Evolutionary conservation across 2,113 vertebrate genomes (phyloP), one percentile per base, ranked within the genome.

Genomic region (Burhinus oedicnemus): DNA sequence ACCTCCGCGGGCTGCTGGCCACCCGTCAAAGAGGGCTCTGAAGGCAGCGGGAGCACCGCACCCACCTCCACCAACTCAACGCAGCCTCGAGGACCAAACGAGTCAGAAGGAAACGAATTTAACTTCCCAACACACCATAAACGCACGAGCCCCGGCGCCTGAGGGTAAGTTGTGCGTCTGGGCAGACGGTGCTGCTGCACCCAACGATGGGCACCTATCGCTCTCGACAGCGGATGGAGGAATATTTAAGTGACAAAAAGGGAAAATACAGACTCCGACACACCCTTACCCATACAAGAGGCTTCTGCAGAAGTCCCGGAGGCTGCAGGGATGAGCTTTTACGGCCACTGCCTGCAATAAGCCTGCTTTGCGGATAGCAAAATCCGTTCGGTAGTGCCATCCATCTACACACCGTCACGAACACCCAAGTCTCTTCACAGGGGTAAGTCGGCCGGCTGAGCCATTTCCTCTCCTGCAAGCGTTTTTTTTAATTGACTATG

Each of bases 1-100:
- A 47, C 14, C 44, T 54, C 45, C 1, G 0, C 0, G 11, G 45
- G 75, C 45, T 69, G 78, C 44, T 0, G 1, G 64, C 5, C 25
- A 23, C 32, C 0, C 1, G 22, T 3, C 21, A 40, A 29, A 47
- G 23, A 10, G 38, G 6, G 49, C 69, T 82, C 40, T 1, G 23
- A 36, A 51, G 2, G 6, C 13, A 65, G 88, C 82, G 12, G 72
- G 36, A 82, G 45, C 60, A 15, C 71, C 3, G 1, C 8, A 52
- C 32, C 71, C 64, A 32, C 42, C 87, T 36, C 54, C 27, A 6
- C 44, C 9, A 38, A 34, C 60, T n/a, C 49, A 13, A 75, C 12
- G 5, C 26, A 65, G 79, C 70, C 65, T 58, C 1, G 2, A 92
- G 75, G 42, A 40, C 5, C 30, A 15, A 21, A 30, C 1, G 13